These are phyloP conservation scores for Biston stratarius DNA, from an alignment of 2,888 invertebrate species.

Conservation along the genomic window DNA sequence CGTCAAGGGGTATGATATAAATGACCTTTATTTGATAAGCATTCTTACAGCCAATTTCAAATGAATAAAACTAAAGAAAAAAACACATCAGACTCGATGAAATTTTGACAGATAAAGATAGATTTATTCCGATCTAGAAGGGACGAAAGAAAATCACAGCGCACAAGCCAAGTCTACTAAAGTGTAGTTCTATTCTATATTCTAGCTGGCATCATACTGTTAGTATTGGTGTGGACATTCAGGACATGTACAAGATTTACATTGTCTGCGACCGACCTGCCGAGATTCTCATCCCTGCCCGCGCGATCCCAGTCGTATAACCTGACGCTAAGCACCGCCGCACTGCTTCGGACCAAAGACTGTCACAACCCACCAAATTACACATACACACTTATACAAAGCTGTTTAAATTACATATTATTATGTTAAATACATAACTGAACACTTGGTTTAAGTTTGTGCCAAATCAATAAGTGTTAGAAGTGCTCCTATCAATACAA, in stretches of 20 bases:
- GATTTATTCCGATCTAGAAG: background rate
- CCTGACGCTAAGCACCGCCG: constrained; percentile 77
- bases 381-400: constrained; percentile 53
- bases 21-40: too few relatives aligned
- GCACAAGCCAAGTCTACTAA: constrained; percentile 25
- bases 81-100: too few relatives aligned
- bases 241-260: constrained; percentile 30
- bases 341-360: constrained; percentile 75
- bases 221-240: constrained; percentile 45
- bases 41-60: too few relatives aligned
- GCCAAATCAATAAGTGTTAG: constrained; percentile 6
- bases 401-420: constrained; percentile 32
- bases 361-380: constrained; percentile 78
- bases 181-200: constrained; percentile 30
- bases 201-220: constrained; percentile 41
- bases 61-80: too few relatives aligned
- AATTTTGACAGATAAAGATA: too few relatives aligned
- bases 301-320: constrained; percentile 97
- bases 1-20: too few relatives aligned
- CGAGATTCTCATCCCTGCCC: constrained; percentile 96
- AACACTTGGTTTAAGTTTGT: constrained; percentile 7
- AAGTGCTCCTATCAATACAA: constrained; percentile 17
- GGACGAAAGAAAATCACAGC: constrained; percentile 10
- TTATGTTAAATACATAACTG: constrained; percentile 16
- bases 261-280: constrained; percentile 89